A percentile compares a stretch with the other conserved stretches of the same genome.
These are phyloP conservation scores for Callospermophilus lateralis DNA, from an alignment of 2,113 vertebrate genomes.

Conservation along the genomic window DNA sequence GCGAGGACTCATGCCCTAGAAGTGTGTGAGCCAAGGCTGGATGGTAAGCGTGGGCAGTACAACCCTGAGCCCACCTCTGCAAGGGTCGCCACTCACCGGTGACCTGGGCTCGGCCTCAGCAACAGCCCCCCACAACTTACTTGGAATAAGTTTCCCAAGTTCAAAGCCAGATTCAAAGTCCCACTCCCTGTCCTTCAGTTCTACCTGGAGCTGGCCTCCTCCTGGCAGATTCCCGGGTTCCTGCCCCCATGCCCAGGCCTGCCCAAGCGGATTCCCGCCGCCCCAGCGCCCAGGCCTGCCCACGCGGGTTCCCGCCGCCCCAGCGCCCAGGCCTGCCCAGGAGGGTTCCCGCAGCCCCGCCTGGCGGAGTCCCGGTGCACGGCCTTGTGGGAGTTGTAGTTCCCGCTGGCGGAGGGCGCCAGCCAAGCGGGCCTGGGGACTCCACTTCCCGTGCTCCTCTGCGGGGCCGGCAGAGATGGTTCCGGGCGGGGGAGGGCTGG, in stretches of 20 bases:
- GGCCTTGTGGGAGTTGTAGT: conserved; percentile 82
- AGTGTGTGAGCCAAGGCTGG: background rate
- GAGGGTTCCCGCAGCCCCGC: too few relatives aligned
- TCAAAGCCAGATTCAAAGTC: background rate
- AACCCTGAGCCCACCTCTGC: background rate
- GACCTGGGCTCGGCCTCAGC: background rate
- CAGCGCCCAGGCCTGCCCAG: too few relatives aligned
- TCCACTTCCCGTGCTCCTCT: conserved; percentile 72
- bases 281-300: too few relatives aligned
- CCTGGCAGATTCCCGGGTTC: too few relatives aligned
- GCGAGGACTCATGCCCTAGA: background rate
- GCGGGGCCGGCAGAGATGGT: background rate
- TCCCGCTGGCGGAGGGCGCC: background rate
- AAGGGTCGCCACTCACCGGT: background rate
- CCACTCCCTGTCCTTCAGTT: background rate
- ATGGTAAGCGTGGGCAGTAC: too few relatives aligned
- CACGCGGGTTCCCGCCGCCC: too few relatives aligned
- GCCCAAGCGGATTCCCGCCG: too few relatives aligned
- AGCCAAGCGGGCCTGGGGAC: background rate
- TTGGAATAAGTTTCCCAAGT: too few relatives aligned
- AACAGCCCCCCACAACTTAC: background rate
- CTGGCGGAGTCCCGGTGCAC: background rate
- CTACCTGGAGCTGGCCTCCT: background rate
- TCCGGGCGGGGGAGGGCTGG: background rate
- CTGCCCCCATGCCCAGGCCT: too few relatives aligned